These are phyloP conservation scores for Pachypeltis micranthus DNA, from an alignment of 1,140 invertebrate genomes.

Conservation along the genomic window DNA sequence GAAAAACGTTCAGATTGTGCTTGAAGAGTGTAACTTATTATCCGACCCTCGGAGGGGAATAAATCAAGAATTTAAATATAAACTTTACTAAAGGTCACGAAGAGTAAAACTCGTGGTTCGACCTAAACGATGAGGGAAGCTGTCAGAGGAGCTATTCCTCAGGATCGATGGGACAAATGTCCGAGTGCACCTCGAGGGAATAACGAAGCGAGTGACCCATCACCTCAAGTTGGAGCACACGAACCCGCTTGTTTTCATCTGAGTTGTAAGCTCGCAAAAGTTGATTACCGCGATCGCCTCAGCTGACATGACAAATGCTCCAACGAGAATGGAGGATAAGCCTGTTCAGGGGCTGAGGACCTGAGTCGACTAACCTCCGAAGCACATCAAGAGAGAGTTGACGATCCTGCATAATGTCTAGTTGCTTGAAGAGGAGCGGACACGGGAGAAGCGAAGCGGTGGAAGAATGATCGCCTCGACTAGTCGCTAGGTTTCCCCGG, in stretches of 20 bases:
- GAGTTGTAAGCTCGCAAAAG: neutral
- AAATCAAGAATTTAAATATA: too few species aligned
- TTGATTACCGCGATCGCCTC: neutral
- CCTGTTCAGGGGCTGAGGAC: neutral
- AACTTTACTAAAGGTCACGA: too few species aligned
- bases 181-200: too few species aligned
- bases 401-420: neutral
- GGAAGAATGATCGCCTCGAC: neutral
- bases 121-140: too few species aligned
- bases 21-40: too few species aligned
- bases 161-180: too few species aligned
- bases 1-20: too few species aligned
- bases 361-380: neutral
- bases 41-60: too few species aligned
- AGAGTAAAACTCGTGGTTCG: too few species aligned
- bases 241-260: neutral
- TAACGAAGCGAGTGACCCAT: slow-evolving; percentile 1
- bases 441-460: too few species aligned
- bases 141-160: too few species aligned
- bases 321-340: neutral
- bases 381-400: neutral
- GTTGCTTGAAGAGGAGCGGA: too few species aligned
- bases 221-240: neutral
- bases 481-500: neutral
- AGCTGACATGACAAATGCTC: neutral